Evolutionary conservation across 2,888 invertebrate genomes (phyloP).

Genomic region (Drosophila tanythrix): DNA sequence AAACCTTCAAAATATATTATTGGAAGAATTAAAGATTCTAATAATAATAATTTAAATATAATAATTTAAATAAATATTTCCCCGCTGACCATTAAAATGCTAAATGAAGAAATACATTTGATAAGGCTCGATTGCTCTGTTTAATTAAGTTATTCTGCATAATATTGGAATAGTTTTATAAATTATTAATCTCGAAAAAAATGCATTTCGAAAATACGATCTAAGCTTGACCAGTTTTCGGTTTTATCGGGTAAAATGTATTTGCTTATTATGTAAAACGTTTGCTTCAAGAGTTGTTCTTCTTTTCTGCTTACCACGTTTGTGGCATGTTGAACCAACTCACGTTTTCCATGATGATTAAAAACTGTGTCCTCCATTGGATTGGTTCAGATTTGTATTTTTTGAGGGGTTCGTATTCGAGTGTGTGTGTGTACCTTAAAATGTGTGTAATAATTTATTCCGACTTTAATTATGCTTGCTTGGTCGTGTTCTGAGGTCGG

Average conservation of each 20-base stretch:
- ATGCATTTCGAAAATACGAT: neutral
- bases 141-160: neutral
- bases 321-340: constrained; percentile 27
- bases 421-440: constrained; percentile 33
- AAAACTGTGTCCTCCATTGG: constrained; percentile 26
- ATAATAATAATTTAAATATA: neutral
- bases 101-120: neutral
- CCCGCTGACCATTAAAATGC: neutral
- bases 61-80: neutral
- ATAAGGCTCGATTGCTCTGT: fast-evolving
- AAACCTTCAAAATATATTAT: too few species aligned
- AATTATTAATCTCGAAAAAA: neutral
- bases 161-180: neutral
- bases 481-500: constrained; percentile 39
- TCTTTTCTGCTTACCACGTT: constrained; percentile 39
- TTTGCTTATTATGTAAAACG: constrained; percentile 1
- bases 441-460: constrained; percentile 80
- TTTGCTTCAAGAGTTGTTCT: constrained; percentile 1
- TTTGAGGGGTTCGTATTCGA: constrained; percentile 43
- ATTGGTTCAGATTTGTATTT: constrained; percentile 22
- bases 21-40: neutral
- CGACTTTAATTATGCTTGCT: constrained; percentile 69
- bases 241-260: neutral
- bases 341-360: constrained; percentile 51
- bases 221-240: neutral